phyloP scores from a whole-genome alignment of 2,113 vertebrate genomes.

The Balaeniceps rex region DNA sequence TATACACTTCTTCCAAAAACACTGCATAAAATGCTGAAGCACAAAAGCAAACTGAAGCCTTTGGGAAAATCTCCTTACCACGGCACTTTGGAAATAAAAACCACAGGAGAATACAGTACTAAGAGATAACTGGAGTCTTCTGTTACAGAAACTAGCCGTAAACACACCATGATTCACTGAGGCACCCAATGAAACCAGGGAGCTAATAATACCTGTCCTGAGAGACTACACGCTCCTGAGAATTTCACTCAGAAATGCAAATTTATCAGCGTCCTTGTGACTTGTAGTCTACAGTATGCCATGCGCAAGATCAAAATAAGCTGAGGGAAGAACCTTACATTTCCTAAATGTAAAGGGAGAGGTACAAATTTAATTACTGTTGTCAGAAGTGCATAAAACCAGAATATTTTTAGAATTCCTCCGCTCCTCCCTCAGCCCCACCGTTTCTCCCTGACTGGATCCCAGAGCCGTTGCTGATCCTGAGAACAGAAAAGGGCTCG shows the following conservation, averaged over 20 bases:
- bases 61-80: slow-evolving; percentile 31
- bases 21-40: slow-evolving; percentile 32
- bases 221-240: slow-evolving; percentile 10
- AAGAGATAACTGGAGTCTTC: slow-evolving; percentile 57
- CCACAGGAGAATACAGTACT: slow-evolving; percentile 49
- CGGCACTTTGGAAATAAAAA: slow-evolving; percentile 60
- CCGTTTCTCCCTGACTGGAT: neutral
- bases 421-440: neutral
- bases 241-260: neutral
- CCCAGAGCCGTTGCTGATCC: neutral
- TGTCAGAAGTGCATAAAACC: neutral
- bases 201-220: slow-evolving; percentile 46
- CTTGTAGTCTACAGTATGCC: neutral
- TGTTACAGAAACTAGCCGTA: slow-evolving; percentile 31
- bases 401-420: neutral
- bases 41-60: slow-evolving; percentile 48
- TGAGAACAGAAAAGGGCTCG: neutral
- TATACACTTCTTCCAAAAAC: neutral
- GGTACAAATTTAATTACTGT: neutral
- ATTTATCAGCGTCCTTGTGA: neutral
- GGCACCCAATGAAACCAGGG: slow-evolving; percentile 67
- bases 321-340: neutral
- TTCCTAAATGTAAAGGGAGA: neutral
- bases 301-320: neutral
- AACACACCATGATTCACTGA: slow-evolving; percentile 59